Evolutionary conservation across 2,888 invertebrate species (phyloP).

Genomic region (Phalera bucephala): DNA sequence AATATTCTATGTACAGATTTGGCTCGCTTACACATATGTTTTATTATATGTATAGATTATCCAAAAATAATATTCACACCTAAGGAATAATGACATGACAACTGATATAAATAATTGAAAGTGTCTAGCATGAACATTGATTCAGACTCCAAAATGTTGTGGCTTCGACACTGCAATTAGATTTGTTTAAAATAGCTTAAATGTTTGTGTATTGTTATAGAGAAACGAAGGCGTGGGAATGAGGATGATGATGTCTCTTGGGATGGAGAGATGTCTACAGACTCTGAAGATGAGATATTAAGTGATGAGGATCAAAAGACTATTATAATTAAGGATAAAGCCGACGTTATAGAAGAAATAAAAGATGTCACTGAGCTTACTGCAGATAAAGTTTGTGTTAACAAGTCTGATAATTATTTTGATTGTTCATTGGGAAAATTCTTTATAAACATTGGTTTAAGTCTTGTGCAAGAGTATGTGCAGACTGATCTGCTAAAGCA

Average conservation of each 20-base stretch:
- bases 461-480: constrained; percentile 95
- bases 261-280: constrained; percentile 79
- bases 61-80: no score
- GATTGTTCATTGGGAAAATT: constrained; percentile 94
- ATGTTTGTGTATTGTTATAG: constrained; percentile 36
- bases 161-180: no score
- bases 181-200: no score
- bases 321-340: constrained; percentile 79
- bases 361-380: constrained; percentile 69
- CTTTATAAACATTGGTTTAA: constrained; percentile 95
- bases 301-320: constrained; percentile 67
- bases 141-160: no score
- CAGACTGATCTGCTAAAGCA: constrained; percentile 95
- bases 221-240: constrained; percentile 44
- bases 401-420: constrained; percentile 88
- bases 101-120: no score
- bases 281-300: constrained; percentile 74
- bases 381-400: constrained; percentile 49
- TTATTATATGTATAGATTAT: no score
- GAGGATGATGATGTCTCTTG: constrained; percentile 83
- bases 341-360: constrained; percentile 73
- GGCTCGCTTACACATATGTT: no score
- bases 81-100: no score
- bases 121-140: no score
- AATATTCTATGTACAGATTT: no score